Conservation (phyloP, 1,140 invertebrate genomes). For the Palaemon carinicauda region DNA sequence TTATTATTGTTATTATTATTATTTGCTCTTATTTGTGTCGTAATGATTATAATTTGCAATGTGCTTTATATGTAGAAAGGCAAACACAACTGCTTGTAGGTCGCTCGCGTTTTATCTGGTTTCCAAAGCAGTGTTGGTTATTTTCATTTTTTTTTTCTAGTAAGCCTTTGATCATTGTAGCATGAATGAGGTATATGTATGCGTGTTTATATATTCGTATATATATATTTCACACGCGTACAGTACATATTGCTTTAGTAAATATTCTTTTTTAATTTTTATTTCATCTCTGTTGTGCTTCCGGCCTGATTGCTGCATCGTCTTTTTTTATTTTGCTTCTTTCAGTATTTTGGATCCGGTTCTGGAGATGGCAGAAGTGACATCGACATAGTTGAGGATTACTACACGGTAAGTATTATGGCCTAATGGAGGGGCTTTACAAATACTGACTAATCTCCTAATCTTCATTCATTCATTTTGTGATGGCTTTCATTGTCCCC, state of each 20-base stretch:
- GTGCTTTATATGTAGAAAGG: too few relatives aligned
- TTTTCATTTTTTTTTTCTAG: too few relatives aligned
- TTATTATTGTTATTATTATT: too few relatives aligned
- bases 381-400: background rate
- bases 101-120: too few relatives aligned
- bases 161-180: too few relatives aligned
- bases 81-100: too few relatives aligned
- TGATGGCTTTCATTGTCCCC: too few relatives aligned
- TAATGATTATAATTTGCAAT: too few relatives aligned
- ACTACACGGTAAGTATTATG: background rate
- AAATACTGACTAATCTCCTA: background rate
- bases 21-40: too few relatives aligned
- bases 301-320: background rate
- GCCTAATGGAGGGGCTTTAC: background rate
- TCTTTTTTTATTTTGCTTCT: background rate
- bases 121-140: too few relatives aligned
- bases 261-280: background rate
- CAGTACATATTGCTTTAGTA: too few relatives aligned
- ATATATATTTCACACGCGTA: background rate
- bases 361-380: background rate
- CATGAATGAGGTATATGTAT: too few relatives aligned
- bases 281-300: background rate
- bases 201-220: background rate
- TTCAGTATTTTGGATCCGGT: conserved; percentile 10
- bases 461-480: background rate